Evolutionary conservation across 2,888 invertebrate genomes (phyloP).

Genomic region (Noctua janthe): DNA sequence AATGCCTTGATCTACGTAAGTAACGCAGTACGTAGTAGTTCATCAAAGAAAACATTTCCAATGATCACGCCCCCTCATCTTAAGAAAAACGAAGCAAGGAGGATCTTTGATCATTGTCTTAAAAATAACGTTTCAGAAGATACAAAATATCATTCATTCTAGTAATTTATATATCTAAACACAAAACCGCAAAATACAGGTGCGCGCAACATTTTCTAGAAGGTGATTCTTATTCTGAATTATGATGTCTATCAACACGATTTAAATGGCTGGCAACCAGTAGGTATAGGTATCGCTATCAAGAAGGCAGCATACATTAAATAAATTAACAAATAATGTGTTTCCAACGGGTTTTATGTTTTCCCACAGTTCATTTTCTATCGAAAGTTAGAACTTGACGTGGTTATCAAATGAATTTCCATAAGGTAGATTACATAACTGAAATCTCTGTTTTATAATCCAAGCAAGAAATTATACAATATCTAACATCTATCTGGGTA

Average conservation of each 20-base stretch:
- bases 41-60: not conserved
- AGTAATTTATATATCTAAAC: conserved; percentile 17
- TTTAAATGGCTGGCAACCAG: not conserved
- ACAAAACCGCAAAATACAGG: conserved; percentile 23
- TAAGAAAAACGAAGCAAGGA: not conserved
- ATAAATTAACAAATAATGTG: conserved; percentile 25
- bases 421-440: conserved; percentile 15
- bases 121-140: conserved; percentile 16
- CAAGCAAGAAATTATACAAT: not conserved
- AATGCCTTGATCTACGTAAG: not conserved
- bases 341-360: conserved; percentile 18
- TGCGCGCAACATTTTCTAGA: conserved; percentile 11
- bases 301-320: conserved; percentile 10
- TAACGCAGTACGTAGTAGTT: not conserved
- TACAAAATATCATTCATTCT: not conserved
- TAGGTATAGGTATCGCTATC: conserved; percentile 14
- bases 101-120: not conserved
- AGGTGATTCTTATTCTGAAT: conserved; percentile 3
- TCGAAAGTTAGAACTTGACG: not conserved
- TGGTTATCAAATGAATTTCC: not conserved
- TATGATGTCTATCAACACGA: not conserved
- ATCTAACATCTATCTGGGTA: not conserved
- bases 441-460: conserved; percentile 11
- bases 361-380: conserved; percentile 21
- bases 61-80: not conserved